Evolutionary conservation across 2,888 invertebrate species (phyloP), one percentile per base, ranked within the genome.

Genomic region (Torymus auratus): DNA sequence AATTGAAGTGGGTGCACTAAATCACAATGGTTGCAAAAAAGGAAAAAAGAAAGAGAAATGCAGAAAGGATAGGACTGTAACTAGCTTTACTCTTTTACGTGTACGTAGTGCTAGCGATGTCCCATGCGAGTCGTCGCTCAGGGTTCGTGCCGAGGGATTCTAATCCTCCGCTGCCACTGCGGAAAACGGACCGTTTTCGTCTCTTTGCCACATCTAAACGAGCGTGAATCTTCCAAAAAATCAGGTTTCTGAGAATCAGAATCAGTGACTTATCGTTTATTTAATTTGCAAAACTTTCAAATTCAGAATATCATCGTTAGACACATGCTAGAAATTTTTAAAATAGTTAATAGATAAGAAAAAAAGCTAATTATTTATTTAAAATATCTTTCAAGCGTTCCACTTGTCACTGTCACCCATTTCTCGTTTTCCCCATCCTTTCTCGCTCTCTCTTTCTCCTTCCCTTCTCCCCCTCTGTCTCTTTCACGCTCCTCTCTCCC

Each of bases 111-210:
- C 82, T 83, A 72, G 67, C 41, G 41, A 1, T 81, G 84, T 80
- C 82, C 81, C 82, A 80, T 79, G 82, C 60, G 82, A 81, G 72
- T 82, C 78, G 82, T 82, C 77, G 74, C 77, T 78, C 79, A 82
- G 82, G 77, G 82, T 80, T 80, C 72, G 83, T 79, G 83, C 79
- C 82, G 73, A 75, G 73, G 83, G 80, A 85, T 83, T 85, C 81
- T 84, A 84, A 85, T 84, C 83, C 81, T 70, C 28, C 77, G 73
- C 77, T 74, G 75, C 28, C 77, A 67, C 77, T 74, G 73, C 69
- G 72, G 78, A 61, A 61, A 64, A 14, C 70, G 41, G 65, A 11
- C 52, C 56, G 20, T 67, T 58, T 74, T 74, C 62, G 23, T 72
- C 69, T 74, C 53, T 71, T 61, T 70, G n/a, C 20, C 53, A 17